phyloP scores from a whole-genome alignment of 1,140 invertebrate genomes.

The Drosophila bifasciata region DNA sequence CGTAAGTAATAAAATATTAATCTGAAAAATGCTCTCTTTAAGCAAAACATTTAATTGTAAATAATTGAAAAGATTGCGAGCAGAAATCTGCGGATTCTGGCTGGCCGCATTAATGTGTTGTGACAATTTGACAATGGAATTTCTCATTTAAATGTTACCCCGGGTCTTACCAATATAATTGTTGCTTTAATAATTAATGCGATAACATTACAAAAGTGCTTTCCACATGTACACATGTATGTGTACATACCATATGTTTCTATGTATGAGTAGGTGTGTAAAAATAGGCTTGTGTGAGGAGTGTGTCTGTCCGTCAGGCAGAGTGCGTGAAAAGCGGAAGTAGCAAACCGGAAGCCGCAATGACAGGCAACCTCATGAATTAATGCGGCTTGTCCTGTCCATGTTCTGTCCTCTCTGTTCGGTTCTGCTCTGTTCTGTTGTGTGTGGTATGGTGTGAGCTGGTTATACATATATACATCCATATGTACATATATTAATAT shows the following conservation, averaged over 20 bases:
- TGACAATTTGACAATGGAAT: slow-evolving; percentile 53
- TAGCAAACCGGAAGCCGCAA: slow-evolving; percentile 73
- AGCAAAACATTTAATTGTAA: slow-evolving; percentile 21
- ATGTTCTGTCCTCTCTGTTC: slow-evolving; percentile 16
- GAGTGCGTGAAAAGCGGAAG: slow-evolving; percentile 70
- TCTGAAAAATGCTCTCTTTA: slow-evolving; percentile 4
- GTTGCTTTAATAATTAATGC: slow-evolving; percentile 55
- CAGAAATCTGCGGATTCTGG: slow-evolving; percentile 44
- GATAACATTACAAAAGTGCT: slow-evolving; percentile 32
- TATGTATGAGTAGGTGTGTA: slow-evolving; percentile 6
- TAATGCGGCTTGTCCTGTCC: slow-evolving; percentile 63
- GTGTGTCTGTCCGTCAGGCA: slow-evolving; percentile 26
- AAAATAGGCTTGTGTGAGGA: slow-evolving; percentile 9
- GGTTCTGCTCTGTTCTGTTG: slow-evolving; percentile 4
- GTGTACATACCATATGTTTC: no score
- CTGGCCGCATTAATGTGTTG: slow-evolving; percentile 39
- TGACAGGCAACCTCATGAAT: slow-evolving; percentile 72
- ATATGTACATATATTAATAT: slow-evolving; percentile 35
- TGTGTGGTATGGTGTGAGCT: slow-evolving; percentile 8
- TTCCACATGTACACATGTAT: slow-evolving; percentile 2
- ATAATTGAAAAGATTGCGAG: slow-evolving; percentile 37
- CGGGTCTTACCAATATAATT: slow-evolving; percentile 35
- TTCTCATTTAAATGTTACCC: slow-evolving; percentile 51
- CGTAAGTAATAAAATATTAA: slow-evolving; percentile 24
- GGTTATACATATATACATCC: slow-evolving; percentile 21